Conservation (phyloP, 2,797 vertebrate genomes). For the Rhinichthys osculus region DNA sequence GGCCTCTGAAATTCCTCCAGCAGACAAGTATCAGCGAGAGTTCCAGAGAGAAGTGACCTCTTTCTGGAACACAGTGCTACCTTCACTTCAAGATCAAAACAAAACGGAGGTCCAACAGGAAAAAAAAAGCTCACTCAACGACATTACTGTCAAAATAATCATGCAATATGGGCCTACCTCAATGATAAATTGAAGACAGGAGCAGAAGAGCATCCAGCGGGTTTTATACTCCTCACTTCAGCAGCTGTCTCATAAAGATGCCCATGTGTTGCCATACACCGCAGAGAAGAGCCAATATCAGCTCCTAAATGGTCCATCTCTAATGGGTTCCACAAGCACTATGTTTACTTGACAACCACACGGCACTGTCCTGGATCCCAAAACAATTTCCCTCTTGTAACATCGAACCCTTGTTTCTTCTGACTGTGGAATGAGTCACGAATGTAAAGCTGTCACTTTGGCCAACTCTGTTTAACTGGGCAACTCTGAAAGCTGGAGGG, state of each 20-base stretch:
- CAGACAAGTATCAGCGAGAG: slow-evolving; percentile 50
- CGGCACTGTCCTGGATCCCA: slow-evolving; percentile 66
- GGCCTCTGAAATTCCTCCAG: slow-evolving; percentile 63
- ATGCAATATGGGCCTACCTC: not conserved
- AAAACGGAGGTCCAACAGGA: not conserved
- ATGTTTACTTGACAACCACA: slow-evolving; percentile 78
- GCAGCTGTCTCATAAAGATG: slow-evolving; percentile 74
- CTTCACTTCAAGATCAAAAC: slow-evolving; percentile 36
- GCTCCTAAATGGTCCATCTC: slow-evolving; percentile 75
- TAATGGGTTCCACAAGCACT: slow-evolving; percentile 74
- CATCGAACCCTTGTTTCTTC: slow-evolving; percentile 59
- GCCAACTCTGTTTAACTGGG: slow-evolving; percentile 74
- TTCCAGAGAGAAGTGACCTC: slow-evolving; percentile 58
- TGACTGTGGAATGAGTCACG: slow-evolving; percentile 77
- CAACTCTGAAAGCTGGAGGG: slow-evolving; percentile 54
- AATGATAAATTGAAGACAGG: slow-evolving; percentile 10
- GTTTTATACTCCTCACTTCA: slow-evolving; percentile 61
- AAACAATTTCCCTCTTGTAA: slow-evolving; percentile 77
- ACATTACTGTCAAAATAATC: slow-evolving; percentile 27
- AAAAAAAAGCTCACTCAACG: slow-evolving; percentile 11
- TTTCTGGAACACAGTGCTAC: slow-evolving; percentile 57
- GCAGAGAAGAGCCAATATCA: slow-evolving; percentile 74
- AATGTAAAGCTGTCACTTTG: slow-evolving; percentile 72
- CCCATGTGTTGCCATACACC: slow-evolving; percentile 73
- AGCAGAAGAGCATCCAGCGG: slow-evolving; percentile 59